Base-by-base conservation (phyloP, 2,888 invertebrate genomes). In the Epinotia bilunana region DNA sequence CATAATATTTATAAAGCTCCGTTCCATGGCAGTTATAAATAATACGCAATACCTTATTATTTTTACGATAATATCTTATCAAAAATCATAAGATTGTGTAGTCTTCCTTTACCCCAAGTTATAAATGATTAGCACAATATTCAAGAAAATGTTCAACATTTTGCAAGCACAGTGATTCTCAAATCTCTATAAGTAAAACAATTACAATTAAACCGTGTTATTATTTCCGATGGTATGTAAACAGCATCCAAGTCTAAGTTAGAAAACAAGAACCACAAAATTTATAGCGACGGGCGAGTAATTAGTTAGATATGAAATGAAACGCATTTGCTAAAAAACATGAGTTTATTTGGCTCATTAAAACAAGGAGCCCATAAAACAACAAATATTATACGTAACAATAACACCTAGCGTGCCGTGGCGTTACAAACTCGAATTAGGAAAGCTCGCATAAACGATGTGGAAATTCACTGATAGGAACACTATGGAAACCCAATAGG, bases 51-150 rank as follows among this genome's bases (percentile, higher is more conserved):
- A 5, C 18, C 18, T 57, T 5, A 28, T 67, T 67, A 67, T 67
- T 67, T 67, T 57, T 28, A 53, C 12, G n/a, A 49, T 28, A 53
- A n/a, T 65, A 65, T 63, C 46, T 20, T 20, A 23, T n/a, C 20
- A 65, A n/a, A 71, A 72, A 9, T 69, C 49, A 61, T 55, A 58
- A 9, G 13, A 73, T 84, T 84, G 80, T 84, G 86, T 89, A 87
- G 89, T 89, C 89, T 90, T 90, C 89, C 88, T 80, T 80, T 82
- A 83, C 76, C 83, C 81, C 80, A 83, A 79, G 61, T 68, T 75
- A 69, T 67, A n/a, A 43, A 74, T 20, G 18, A 62, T 62, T 61
- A 55, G 77, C 78, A 78, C 75, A 57, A 57, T 53, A 60, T 64
- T 60, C 46, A 49, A 20, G 28, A 70, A 74, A 76, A 67, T 68